These are phyloP conservation scores for Callyntrura guangdongensis DNA, from an alignment of 2,888 invertebrate species.

Conservation along the genomic window DNA sequence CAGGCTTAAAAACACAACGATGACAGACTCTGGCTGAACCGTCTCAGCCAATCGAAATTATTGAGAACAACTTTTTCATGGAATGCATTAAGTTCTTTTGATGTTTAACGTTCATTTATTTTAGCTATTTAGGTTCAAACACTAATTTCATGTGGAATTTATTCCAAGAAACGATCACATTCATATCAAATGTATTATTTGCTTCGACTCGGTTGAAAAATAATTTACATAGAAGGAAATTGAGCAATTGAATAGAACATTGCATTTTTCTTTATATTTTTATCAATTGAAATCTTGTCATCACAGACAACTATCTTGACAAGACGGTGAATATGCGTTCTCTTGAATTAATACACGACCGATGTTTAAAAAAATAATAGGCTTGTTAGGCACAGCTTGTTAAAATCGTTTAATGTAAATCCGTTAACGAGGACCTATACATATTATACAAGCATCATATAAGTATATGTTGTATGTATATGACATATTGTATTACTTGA, in stretches of 20 bases:
- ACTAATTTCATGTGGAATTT: not conserved
- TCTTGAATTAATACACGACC: not conserved
- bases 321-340: conserved; percentile 16
- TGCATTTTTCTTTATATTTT: not conserved
- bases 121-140: not conserved
- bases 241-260: not conserved
- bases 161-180: conserved; percentile 35
- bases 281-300: not conserved
- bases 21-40: conserved; percentile 1
- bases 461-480: too few relatives aligned
- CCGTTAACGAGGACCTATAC: too few relatives aligned
- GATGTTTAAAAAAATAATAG: not conserved
- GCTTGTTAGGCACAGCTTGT: too few relatives aligned
- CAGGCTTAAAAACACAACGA: conserved; percentile 1
- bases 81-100: too few relatives aligned
- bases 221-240: not conserved
- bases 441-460: too few relatives aligned
- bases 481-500: too few relatives aligned
- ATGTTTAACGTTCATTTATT: too few relatives aligned
- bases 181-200: not conserved
- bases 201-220: not conserved
- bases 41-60: not conserved
- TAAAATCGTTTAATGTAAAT: too few relatives aligned
- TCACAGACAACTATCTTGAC: conserved; percentile 10
- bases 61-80: not conserved